These are phyloP conservation scores for Cyclina sinensis DNA, from an alignment of 1,140 invertebrate species.

Conservation along the genomic window DNA sequence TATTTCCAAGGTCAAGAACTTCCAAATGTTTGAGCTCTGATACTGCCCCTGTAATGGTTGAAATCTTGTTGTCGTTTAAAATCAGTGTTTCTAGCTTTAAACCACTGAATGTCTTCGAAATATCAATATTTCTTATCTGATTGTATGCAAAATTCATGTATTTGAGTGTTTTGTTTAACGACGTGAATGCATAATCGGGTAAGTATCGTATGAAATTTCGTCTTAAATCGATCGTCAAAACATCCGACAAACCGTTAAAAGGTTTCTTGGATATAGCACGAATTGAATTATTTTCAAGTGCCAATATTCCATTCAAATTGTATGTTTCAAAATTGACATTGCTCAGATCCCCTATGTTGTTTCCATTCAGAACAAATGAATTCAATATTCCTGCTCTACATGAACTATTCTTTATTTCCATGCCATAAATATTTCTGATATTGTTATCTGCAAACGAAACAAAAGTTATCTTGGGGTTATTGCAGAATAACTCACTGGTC, in stretches of 20 bases:
- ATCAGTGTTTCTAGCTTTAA: background rate
- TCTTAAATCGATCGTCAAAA: background rate
- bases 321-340: conserved; percentile 20
- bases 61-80: background rate
- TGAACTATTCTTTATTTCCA: background rate
- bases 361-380: conserved; percentile 19
- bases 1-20: conserved; percentile 4
- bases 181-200: background rate
- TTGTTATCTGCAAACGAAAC: background rate
- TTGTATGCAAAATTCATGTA: conserved; percentile 18
- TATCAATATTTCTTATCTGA: background rate
- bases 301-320: conserved; percentile 31
- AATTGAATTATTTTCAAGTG: conserved; percentile 1
- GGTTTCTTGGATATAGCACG: background rate
- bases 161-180: background rate
- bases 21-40: background rate
- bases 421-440: background rate
- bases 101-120: background rate
- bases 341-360: background rate
- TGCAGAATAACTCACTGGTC: conserved; percentile 5
- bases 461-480: conserved; percentile 3
- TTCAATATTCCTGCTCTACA: conserved; percentile 2
- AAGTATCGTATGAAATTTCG: conserved; percentile 17
- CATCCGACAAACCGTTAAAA: conserved; percentile 25
- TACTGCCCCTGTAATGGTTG: background rate